Conservation (phyloP, 2,888 invertebrate genomes). For the Diarsia mendica region DNA sequence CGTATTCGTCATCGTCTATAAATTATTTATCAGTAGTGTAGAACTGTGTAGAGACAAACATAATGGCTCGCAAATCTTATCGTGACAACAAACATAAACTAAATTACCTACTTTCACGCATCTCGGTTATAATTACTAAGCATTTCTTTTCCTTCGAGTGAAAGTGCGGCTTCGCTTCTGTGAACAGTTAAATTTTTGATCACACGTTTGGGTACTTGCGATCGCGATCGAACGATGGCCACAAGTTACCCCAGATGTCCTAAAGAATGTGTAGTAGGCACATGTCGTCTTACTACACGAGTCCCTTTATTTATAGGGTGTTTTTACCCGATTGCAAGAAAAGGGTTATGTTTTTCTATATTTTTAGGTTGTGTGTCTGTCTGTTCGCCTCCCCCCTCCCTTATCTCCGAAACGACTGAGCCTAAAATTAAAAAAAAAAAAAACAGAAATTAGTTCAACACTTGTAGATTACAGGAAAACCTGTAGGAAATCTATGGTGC, state of each 20-base stretch:
- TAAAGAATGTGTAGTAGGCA: no score
- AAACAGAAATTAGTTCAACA: no score
- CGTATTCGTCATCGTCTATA: constrained; percentile 54
- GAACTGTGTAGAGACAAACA: no score
- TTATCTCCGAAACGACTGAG: no score
- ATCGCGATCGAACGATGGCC: constrained; percentile 1
- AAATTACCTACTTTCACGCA: constrained; percentile 77
- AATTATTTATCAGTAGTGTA: constrained; percentile 58
- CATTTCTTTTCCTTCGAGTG: constrained; percentile 77
- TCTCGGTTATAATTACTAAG: constrained; percentile 75
- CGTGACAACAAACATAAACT: constrained; percentile 68
- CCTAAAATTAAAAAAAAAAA: no score
- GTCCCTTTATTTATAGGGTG: no score
- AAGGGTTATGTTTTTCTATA: no score
- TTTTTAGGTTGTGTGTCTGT: no score
- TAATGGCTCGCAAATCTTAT: constrained; percentile 65
- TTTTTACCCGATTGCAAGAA: neutral
- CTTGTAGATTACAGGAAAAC: no score
- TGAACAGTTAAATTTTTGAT: constrained; percentile 72
- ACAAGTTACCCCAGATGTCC: neutral
- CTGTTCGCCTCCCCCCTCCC: no score
- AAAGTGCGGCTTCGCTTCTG: constrained; percentile 76
- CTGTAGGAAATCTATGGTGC: no score
- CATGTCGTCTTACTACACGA: neutral
- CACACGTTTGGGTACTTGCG: constrained; percentile 41